Evolutionary conservation across 2,113 vertebrate species (phyloP).

Genomic region (Anas platyrhynchos): DNA sequence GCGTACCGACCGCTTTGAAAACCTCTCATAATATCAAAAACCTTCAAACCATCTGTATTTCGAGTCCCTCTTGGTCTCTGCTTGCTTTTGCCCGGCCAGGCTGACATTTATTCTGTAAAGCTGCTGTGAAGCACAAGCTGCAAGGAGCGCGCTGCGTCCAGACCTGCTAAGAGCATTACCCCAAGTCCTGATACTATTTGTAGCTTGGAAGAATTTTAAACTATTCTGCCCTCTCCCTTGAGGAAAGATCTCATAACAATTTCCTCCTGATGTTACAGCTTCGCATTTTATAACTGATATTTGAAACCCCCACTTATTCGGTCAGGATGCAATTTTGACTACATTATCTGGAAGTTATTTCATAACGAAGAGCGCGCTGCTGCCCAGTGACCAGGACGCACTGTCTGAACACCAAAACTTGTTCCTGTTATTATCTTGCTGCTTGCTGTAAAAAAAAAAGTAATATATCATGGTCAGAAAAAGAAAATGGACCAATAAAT

Average conservation of each 20-base stretch:
- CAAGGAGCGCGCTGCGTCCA: neutral
- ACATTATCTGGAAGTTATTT: neutral
- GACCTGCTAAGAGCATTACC: constrained; percentile 9
- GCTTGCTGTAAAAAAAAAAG: neutral
- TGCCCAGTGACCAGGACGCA: neutral
- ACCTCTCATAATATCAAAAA: neutral
- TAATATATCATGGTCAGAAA: neutral
- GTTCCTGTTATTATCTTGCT: neutral
- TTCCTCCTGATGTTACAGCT: neutral
- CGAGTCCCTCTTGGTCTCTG: neutral
- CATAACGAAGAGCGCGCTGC: neutral
- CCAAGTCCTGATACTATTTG: neutral
- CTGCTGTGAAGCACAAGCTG: neutral
- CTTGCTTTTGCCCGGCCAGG: neutral
- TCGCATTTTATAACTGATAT: neutral
- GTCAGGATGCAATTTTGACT: neutral
- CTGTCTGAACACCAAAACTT: neutral
- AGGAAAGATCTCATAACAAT: constrained; percentile 18
- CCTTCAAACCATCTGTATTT: neutral
- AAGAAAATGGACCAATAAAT: neutral
- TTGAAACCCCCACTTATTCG: neutral
- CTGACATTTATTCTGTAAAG: neutral
- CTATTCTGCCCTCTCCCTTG: neutral
- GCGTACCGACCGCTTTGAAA: too few species aligned
- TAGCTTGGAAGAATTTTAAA: neutral